Conservation (phyloP, 2,113 vertebrate genomes). For the Pavo muticus region DNA sequence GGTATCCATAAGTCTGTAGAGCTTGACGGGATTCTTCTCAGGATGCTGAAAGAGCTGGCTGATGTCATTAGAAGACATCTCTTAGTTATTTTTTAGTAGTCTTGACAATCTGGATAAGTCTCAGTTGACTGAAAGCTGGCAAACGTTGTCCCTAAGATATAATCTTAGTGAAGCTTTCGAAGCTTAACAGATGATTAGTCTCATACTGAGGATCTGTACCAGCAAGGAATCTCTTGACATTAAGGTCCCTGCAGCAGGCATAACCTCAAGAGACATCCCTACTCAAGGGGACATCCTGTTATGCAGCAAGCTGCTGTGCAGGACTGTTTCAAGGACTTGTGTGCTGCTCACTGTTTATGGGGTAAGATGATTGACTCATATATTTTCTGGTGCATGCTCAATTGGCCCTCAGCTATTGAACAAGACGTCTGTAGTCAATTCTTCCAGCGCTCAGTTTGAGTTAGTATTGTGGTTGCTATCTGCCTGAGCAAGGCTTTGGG, state of each 20-base stretch:
- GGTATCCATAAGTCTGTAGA: background rate
- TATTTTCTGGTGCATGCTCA: background rate
- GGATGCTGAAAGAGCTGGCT: background rate
- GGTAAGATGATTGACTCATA: background rate
- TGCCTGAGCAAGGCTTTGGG: no score
- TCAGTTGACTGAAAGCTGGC: background rate
- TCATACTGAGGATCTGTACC: background rate
- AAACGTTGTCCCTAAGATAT: background rate
- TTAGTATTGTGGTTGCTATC: no score
- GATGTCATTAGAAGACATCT: background rate
- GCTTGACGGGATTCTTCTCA: background rate
- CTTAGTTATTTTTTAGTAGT: background rate
- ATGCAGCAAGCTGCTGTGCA: background rate
- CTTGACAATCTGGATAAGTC: background rate
- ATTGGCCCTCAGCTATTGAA: no score
- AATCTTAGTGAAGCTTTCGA: background rate
- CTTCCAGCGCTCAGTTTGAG: no score
- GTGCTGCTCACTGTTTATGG: background rate
- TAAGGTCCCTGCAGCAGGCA: background rate
- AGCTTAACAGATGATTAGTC: background rate
- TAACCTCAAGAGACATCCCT: background rate
- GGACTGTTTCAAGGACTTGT: background rate
- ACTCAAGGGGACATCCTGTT: background rate
- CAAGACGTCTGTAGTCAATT: no score
- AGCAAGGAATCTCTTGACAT: background rate